Evolutionary conservation across 2,113 vertebrate genomes (phyloP), one percentile per base, ranked within the genome.

Genomic region (Coracopsis vasa): DNA sequence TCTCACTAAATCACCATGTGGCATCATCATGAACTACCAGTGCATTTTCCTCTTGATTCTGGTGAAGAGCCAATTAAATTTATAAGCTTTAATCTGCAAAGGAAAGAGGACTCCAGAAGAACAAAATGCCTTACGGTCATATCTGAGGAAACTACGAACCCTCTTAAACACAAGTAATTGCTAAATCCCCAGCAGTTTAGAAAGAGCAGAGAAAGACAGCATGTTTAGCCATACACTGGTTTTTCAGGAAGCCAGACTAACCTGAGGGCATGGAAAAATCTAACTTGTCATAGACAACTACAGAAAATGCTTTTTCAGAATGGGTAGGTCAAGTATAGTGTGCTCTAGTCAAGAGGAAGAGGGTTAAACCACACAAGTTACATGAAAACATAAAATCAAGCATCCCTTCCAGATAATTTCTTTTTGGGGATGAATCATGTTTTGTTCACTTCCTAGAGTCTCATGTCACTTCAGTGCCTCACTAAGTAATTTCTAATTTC

Each of bases 271-370:
- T 0, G 12, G 35, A 65, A 89, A 88, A 72, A 81, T 13, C 23
- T 12, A 28, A 53, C 9, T 12, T 72, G 74, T 41, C 74, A 37
- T 47, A 37, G 16, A 54, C 15, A 75, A 11, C 27, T 29, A 17
- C 33, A 50, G 70, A 48, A n/a, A 37, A 41, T 12, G 6, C 28
- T 37, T 41, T 11, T 64, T 62, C 16, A 58, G 61, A 51, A 39
- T 0, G 58, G 33, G 16, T 0, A 69, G 39, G 29, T 31, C 42
- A 80, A 47, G 51, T 2, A 13, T 2, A 33, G 29, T 0, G 7
- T 31, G 87, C 69, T 71, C 48, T 6, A 37, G 35, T 13, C 37
- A n/a, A n/a, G 20, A 65, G 67, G 48, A 86, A 29, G 62, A 50
- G 58, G 73, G 60, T 72, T 71, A 72, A 95, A 85, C 24, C 69